A percentile compares a stretch with the other conserved stretches of the same genome.
These are phyloP conservation scores for Cladorhizidae sp. DNA, from an alignment of 37 sponge, comb jelly and placozoan species.

Conservation along the genomic window DNA sequence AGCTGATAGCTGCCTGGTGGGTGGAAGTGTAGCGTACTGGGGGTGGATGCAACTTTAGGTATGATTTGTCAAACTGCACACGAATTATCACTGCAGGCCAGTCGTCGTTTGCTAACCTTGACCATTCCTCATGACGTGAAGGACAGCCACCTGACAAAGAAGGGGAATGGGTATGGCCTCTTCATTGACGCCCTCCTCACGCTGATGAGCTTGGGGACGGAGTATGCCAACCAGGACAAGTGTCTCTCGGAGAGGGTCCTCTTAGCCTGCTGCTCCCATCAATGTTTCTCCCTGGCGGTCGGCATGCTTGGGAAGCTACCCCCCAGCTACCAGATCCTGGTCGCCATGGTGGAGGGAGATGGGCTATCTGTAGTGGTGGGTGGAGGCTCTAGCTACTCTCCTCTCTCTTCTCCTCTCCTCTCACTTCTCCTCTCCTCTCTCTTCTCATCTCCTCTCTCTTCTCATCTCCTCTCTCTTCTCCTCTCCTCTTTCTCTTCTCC, in stretches of 20 bases:
- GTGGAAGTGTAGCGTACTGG: too few species aligned
- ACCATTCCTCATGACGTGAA: background rate
- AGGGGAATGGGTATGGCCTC: slow-evolving; percentile 31
- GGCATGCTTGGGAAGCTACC: slow-evolving; percentile 58
- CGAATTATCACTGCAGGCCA: slow-evolving; percentile 9
- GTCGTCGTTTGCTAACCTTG: background rate
- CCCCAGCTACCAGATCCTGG: slow-evolving; percentile 37
- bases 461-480: background rate
- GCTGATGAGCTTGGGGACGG: slow-evolving; percentile 38
- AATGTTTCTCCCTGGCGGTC: slow-evolving; percentile 45
- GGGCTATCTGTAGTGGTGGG: slow-evolving; percentile 46
- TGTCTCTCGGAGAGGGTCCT: slow-evolving; percentile 21
- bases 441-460: background rate
- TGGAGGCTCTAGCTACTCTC: background rate
- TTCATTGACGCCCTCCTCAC: slow-evolving; percentile 25
- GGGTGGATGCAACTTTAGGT: too few species aligned
- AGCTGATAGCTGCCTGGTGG: too few species aligned
- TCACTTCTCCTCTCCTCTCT: background rate
- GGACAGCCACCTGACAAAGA: background rate
- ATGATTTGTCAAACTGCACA: too few species aligned
- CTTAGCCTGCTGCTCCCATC: slow-evolving; percentile 53
- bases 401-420: background rate
- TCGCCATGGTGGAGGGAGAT: slow-evolving; percentile 33
- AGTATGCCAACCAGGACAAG: slow-evolving; percentile 5
- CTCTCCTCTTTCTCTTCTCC: background rate